phyloP scores from a whole-genome alignment of 2,797 vertebrate genomes.

The Morus bassanus region DNA sequence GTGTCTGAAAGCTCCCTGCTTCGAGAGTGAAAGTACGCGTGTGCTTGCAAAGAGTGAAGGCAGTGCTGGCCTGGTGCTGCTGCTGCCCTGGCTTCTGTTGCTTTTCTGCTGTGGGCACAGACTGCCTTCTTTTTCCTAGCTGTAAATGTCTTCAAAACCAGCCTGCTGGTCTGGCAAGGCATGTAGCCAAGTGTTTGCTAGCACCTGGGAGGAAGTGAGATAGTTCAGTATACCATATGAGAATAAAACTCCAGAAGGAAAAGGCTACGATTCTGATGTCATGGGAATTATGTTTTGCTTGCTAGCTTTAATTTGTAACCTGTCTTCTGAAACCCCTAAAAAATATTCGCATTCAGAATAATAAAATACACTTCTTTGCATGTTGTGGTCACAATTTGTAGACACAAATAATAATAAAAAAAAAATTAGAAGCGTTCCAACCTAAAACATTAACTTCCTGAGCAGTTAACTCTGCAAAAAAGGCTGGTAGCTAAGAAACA shows the following conservation, averaged over 20 bases:
- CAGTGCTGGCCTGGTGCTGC: not conserved
- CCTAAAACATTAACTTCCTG: not conserved
- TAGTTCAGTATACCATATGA: rapidly evolving
- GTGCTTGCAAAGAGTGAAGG: not conserved
- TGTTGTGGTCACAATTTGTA: not conserved
- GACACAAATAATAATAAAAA: not conserved
- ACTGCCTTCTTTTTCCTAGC: not conserved
- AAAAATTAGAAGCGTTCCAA: not conserved
- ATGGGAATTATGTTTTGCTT: not conserved
- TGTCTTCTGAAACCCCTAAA: not conserved
- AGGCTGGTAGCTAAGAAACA: not conserved
- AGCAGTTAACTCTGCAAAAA: not conserved
- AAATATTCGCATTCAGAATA: not conserved
- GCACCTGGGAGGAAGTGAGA: not conserved
- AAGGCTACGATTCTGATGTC: not conserved
- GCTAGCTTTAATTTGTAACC: not conserved
- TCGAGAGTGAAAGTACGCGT: rapidly evolving
- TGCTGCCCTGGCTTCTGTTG: not conserved
- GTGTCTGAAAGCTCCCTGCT: not conserved
- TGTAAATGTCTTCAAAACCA: not conserved
- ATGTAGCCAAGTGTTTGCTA: not conserved
- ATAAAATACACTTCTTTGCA: not conserved
- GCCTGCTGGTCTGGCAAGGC: not conserved
- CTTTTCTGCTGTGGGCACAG: not conserved
- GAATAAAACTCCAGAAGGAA: not conserved